Evolutionary conservation across 2,888 invertebrate genomes (phyloP), one percentile per base, ranked within the genome.

Genomic region (Artemia sinica): DNA sequence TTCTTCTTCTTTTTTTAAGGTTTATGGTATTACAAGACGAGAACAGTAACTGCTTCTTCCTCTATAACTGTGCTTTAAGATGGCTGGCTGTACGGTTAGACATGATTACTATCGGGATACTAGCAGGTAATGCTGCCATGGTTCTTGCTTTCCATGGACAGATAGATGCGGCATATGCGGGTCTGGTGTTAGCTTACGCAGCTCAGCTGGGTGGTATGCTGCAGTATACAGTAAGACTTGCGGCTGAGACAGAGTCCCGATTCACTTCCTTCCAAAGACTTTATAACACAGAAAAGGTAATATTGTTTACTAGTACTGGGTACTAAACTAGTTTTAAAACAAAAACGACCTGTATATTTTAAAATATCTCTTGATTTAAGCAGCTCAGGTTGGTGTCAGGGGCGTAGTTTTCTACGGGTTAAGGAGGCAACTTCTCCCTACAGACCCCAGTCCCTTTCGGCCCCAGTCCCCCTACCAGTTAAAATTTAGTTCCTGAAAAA

Each of bases 111-210:
- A 74, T 76, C 77, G 73, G 71, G 71, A 66, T 48, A 66, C 8
- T 69, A 48, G 77, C 79, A 48, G 74, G 78, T 10, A 81, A 81
- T 8, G 79, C 81, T 7, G 73, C 81, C n/a, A 75, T 82, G 28
- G 78, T 82, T 12, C 79, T 84, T 49, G 73, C 78, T 10, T 75
- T 82, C 0, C 78, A 77, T 70, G 77, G 78, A 14, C 73, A 76
- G 52, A 77, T 81, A 69, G 74, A 78, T 4, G 80, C 84, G 1
- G 81, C 83, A 1, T 78, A 82, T 70, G 83, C 84, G 28, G 85
- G 85, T 8, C 78, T 85, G 71, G 84, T 84, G 1, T 76, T 85
- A 71, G 79, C 83, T 0, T 84, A 83, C 73, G 80, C 84, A 48
- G 78, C 82, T 10, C 80, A 84, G 78, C 79, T 83, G 73, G 80